phyloP scores from a whole-genome alignment of 2,113 vertebrate species.

The Rafetus swinhoei region DNA sequence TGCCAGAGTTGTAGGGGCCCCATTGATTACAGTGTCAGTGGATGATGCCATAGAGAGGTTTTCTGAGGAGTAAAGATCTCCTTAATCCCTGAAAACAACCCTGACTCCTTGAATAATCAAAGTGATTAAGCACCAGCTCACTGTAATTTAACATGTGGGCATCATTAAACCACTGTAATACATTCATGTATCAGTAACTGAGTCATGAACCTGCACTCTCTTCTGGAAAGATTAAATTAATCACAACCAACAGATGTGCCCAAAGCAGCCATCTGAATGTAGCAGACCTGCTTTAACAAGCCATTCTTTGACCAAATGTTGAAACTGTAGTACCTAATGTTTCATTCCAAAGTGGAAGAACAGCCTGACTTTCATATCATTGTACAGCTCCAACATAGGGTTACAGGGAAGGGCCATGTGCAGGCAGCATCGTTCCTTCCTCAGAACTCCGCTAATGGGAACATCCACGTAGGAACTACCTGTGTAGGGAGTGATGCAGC shows the following conservation, averaged over 20 bases:
- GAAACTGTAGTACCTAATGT: rapidly evolving
- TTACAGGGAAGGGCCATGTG: background rate
- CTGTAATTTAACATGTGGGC: background rate
- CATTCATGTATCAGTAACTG: background rate
- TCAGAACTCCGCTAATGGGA: background rate
- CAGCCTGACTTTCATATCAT: rapidly evolving
- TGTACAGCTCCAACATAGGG: background rate
- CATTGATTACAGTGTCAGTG: background rate
- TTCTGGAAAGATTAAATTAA: background rate
- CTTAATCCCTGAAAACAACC: background rate
- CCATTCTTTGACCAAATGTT: background rate
- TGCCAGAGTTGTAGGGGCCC: background rate
- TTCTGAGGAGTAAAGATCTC: background rate
- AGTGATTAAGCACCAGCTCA: background rate
- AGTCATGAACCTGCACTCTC: background rate
- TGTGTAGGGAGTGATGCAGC: too few relatives aligned
- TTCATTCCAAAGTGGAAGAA: rapidly evolving
- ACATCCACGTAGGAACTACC: too few relatives aligned
- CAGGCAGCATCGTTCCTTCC: background rate
- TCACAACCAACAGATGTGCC: background rate
- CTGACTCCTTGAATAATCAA: background rate
- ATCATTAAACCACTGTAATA: conserved; percentile 24
- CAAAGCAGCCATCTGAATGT: background rate
- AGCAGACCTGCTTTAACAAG: rapidly evolving
- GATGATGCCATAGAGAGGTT: background rate